phyloP scores from a whole-genome alignment of 2,797 vertebrate genomes.

The Peromyscus eremicus region DNA sequence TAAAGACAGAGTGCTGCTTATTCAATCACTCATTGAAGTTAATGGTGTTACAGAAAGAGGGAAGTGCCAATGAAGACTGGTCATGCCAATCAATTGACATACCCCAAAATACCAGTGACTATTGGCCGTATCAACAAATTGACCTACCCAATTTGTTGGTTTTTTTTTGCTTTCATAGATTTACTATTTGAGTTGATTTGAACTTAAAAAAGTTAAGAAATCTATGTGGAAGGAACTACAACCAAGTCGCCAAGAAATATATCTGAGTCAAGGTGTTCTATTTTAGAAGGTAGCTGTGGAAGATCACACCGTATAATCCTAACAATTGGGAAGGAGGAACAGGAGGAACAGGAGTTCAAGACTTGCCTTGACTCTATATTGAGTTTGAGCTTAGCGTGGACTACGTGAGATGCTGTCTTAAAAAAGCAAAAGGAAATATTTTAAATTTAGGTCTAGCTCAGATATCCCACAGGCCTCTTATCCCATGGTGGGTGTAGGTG shows the following conservation, averaged over 20 bases:
- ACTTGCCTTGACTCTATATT: neutral
- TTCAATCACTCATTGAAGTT: neutral
- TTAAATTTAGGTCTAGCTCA: neutral
- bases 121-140: neutral
- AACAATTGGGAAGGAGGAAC: neutral
- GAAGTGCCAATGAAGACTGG: neutral
- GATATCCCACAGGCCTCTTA: neutral
- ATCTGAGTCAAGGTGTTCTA: neutral
- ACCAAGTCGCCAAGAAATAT: neutral
- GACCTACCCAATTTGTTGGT: neutral
- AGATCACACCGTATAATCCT: neutral
- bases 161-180: neutral
- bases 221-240: neutral
- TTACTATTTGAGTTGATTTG: neutral
- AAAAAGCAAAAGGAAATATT: neutral
- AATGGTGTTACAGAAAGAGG: neutral
- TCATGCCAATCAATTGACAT: neutral
- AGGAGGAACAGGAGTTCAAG: neutral
- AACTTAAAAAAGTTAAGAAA: slow-evolving; percentile 8
- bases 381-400: neutral
- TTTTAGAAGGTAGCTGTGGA: neutral
- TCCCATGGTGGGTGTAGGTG: neutral
- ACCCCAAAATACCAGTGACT: neutral
- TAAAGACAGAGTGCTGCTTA: neutral
- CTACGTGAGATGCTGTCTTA: neutral